Conservation (phyloP, 2,113 vertebrate species). For the Ophiodon elongatus region DNA sequence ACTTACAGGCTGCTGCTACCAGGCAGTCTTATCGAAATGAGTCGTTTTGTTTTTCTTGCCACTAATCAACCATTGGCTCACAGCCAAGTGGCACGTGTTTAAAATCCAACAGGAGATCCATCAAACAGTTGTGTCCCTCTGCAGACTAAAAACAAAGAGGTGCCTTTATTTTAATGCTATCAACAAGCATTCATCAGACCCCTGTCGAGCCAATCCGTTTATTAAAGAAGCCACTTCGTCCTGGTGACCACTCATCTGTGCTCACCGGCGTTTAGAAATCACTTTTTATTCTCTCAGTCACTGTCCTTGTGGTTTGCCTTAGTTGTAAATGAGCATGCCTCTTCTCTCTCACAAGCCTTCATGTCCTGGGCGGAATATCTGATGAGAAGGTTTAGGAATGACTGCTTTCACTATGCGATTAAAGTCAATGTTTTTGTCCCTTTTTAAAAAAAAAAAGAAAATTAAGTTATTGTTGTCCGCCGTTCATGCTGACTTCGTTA, state of each 20-base stretch:
- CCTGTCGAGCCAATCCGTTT: constrained; percentile 26
- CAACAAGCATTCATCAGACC: constrained; percentile 28
- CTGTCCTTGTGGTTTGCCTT: constrained; percentile 52
- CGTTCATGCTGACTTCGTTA: constrained; percentile 51
- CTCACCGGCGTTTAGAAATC: constrained; percentile 41
- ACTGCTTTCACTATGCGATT: constrained; percentile 43
- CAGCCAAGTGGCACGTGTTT: constrained; percentile 10
- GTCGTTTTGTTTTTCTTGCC: constrained; percentile 4
- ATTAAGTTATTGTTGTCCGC: constrained; percentile 37
- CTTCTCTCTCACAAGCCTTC: constrained; percentile 41
- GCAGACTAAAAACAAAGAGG: constrained; percentile 68
- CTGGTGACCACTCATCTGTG: constrained; percentile 23
- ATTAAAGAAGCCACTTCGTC: constrained; percentile 33
- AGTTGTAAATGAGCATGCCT: constrained; percentile 43
- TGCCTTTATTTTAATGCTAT: constrained; percentile 79
- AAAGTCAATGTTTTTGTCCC: constrained; percentile 45
- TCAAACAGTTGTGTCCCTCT: constrained; percentile 48
- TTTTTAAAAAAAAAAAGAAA: background rate
- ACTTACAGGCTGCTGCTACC: constrained; percentile 33
- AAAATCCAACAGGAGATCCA: constrained; percentile 25
- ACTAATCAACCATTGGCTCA: constrained; percentile 13
- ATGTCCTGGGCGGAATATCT: constrained; percentile 31
- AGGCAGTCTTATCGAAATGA: constrained; percentile 16
- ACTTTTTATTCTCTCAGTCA: constrained; percentile 5
- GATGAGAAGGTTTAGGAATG: constrained; percentile 31